These are phyloP conservation scores for Thymelicus acteon DNA, from an alignment of 2,888 invertebrate genomes.

Conservation along the genomic window DNA sequence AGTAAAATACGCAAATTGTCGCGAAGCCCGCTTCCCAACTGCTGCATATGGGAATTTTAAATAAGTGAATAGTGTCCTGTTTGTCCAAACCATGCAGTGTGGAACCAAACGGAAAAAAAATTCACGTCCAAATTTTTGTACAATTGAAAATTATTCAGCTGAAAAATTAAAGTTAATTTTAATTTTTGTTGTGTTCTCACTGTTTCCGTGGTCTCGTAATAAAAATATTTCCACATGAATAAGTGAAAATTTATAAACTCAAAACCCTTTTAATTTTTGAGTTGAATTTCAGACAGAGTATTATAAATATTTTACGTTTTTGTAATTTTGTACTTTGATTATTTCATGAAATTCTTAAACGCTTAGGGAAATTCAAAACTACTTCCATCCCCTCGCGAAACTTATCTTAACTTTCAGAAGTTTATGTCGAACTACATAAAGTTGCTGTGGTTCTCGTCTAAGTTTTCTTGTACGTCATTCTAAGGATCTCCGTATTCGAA, in stretches of 20 bases:
- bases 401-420: not conserved
- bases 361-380: not conserved
- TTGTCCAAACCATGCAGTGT: not conserved
- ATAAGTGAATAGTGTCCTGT: slow-evolving; percentile 16
- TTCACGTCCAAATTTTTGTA: not conserved
- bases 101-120: not conserved
- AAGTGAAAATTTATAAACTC: too few relatives aligned
- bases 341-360: too few relatives aligned
- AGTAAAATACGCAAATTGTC: slow-evolving; percentile 37
- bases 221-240: too few relatives aligned
- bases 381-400: not conserved
- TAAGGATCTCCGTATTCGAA: too few relatives aligned
- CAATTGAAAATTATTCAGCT: not conserved
- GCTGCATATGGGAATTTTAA: slow-evolving; percentile 33
- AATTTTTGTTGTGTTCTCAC: too few relatives aligned
- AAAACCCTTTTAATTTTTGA: too few relatives aligned
- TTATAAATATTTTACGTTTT: too few relatives aligned
- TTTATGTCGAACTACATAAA: not conserved
- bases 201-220: too few relatives aligned
- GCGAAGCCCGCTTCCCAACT: slow-evolving; percentile 20
- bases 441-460: not conserved
- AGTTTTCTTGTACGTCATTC: too few relatives aligned
- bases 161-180: not conserved
- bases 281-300: too few relatives aligned
- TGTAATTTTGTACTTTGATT: too few relatives aligned